Evolutionary conservation across 1,140 invertebrate species (phyloP).

Genomic region (Aphelinus atriplicis): DNA sequence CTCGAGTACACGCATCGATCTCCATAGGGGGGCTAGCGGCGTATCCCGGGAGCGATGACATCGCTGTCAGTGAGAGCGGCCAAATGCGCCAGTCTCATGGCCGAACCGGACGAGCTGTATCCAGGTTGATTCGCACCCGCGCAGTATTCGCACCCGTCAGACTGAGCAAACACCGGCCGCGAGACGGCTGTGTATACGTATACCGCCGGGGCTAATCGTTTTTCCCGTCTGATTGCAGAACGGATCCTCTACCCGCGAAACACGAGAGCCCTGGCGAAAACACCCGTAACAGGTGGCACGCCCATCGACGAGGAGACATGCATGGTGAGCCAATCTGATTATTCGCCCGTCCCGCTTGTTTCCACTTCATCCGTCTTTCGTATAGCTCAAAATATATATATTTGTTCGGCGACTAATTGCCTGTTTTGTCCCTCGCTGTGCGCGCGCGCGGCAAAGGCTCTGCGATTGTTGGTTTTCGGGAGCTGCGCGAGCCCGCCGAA

Average conservation of each 20-base stretch:
- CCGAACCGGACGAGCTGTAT: conserved; percentile 59
- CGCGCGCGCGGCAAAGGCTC: conserved; percentile 56
- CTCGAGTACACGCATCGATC: no score
- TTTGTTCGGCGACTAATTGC: no score
- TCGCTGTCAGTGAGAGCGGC: conserved; percentile 56
- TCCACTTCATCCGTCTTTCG: no score
- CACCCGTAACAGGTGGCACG: conserved; percentile 67
- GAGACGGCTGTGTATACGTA: not conserved
- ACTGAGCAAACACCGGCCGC: not conserved
- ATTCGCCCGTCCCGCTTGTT: not conserved
- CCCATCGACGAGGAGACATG: conserved; percentile 75
- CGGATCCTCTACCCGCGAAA: conserved; percentile 65
- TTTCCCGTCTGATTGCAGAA: conserved; percentile 56
- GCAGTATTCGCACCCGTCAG: not conserved
- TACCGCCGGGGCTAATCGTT: no score
- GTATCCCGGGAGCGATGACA: not conserved
- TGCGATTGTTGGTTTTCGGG: conserved; percentile 71
- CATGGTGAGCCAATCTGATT: conserved; percentile 65
- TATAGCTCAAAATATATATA: no score
- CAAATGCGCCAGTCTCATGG: conserved; percentile 58
- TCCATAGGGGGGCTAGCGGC: no score
- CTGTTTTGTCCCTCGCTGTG: no score
- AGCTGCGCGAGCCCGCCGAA: conserved; percentile 70
- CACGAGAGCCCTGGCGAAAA: conserved; percentile 56
- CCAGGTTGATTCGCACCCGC: conserved; percentile 48